Evolutionary conservation across 2,113 vertebrate genomes (phyloP).

Genomic region (Gadus chalcogrammus): DNA sequence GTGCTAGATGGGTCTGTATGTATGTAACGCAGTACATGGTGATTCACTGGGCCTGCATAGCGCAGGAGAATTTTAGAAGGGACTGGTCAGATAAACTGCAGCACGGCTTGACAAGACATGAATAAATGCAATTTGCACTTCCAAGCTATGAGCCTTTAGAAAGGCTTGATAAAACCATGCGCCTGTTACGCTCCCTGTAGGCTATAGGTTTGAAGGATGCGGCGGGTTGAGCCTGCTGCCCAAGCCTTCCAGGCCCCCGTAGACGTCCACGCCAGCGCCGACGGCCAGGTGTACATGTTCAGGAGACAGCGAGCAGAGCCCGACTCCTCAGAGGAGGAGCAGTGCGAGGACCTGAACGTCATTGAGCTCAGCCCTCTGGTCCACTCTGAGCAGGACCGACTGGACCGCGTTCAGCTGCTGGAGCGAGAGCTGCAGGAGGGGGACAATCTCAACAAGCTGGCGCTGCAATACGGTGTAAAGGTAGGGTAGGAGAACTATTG

Average conservation of each 20-base stretch:
- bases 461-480: constrained; percentile 92
- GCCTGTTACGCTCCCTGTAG: constrained; percentile 1
- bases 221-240: constrained; percentile 70
- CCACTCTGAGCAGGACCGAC: constrained; percentile 47
- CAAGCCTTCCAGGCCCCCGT: constrained; percentile 84
- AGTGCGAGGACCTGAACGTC: constrained; percentile 53
- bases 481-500: constrained; percentile 64
- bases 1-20: too few relatives aligned
- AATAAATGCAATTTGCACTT: too few relatives aligned
- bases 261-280: constrained; percentile 73
- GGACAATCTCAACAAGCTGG: constrained; percentile 90
- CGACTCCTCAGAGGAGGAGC: constrained; percentile 74
- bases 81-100: too few relatives aligned
- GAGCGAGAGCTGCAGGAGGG: constrained; percentile 76
- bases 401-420: constrained; percentile 72
- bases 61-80: too few relatives aligned
- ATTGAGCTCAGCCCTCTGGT: constrained; percentile 71
- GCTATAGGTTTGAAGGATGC: constrained; percentile 66
- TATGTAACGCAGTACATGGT: too few relatives aligned
- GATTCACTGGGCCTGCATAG: too few relatives aligned
- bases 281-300: constrained; percentile 85
- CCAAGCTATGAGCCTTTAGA: too few relatives aligned
- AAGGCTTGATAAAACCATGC: too few relatives aligned
- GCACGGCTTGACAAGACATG: too few relatives aligned
- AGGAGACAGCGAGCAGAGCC: constrained; percentile 53